Evolutionary conservation across 2,888 invertebrate genomes (phyloP), one percentile per base, ranked within the genome.

Genomic region (Diplolepis rosae): DNA sequence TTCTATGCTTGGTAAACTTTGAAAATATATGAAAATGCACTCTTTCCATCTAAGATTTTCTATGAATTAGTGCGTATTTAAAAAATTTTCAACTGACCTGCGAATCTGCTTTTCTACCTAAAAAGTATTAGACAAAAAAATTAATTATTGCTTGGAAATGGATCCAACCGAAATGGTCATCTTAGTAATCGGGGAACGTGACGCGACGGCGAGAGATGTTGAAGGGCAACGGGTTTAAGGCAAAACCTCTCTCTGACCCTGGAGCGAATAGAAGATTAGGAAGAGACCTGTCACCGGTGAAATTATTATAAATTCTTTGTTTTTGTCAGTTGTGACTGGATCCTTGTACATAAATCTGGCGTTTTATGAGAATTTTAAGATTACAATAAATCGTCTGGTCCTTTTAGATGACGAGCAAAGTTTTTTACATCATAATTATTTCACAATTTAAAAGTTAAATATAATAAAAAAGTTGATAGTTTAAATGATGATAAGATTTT

Each of bases 271-370:
- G n/a, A 35, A 39, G 39, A 61, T 61, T 61, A 27, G 39, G 32
- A 54, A 54, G 22, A 39, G 27, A 9, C 22, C 13, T 7, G 39
- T 15, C 61, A 39, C 27, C n/a, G 15, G 39, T 35, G 39, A 61
- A 39, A 61, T 61, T 61, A 54, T 54, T 54, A 39, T 61, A 39
- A 61, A 61, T 22, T 61, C 24, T 61, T 39, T 39, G 56, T 61
- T 39, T 39, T 61, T 39, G 24, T 39, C 39, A 24, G 35, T 6
- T 61, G 35, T 39, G 6, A 39, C 32, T 9, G 24, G 24, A 61
- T 61, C 39, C 39, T 39, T 27, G 61, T n/a, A 61, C n/a, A 39
- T 61, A 61, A 61, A 61, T 61, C 61, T 22, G 3, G 13, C 32
- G 39, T 61, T 61, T 39, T 35, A 56, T 56, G 35, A 13, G 7